Evolutionary conservation across 1,140 invertebrate genomes (phyloP).

Genomic region (Drosophila murphyi): DNA sequence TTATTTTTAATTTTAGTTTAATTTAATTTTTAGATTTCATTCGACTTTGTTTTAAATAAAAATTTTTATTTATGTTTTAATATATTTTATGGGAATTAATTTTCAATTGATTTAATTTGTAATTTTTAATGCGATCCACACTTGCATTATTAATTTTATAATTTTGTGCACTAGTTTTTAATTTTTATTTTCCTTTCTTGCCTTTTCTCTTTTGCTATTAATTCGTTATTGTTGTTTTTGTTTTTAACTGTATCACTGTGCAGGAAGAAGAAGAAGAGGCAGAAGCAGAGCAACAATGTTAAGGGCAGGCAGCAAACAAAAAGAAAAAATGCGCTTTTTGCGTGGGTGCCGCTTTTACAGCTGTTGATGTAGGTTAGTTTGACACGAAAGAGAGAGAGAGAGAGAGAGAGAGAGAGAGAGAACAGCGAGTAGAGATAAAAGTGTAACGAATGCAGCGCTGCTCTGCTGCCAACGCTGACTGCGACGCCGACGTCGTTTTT

Average conservation of each 20-base stretch:
- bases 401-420: constrained; percentile 3
- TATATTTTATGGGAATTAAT: too few species aligned
- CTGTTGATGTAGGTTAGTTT: constrained; percentile 83
- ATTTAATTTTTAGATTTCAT: too few species aligned
- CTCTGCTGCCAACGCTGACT: constrained; percentile 22
- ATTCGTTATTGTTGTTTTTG: neutral
- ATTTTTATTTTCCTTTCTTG: constrained; percentile 10
- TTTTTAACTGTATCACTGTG: constrained; percentile 16
- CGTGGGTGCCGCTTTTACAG: constrained; percentile 63
- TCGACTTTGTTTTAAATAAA: too few species aligned
- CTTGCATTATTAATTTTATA: too few species aligned
- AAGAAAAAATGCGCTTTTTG: constrained; percentile 30
- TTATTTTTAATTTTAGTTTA: too few species aligned
- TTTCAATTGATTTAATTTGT: too few species aligned
- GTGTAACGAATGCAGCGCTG: constrained; percentile 8
- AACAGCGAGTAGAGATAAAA: constrained; percentile 8
- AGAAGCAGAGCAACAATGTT: constrained; percentile 29
- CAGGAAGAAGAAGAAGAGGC: constrained; percentile 20
- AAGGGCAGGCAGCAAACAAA: constrained; percentile 39
- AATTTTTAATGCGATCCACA: too few species aligned
- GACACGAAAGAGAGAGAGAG: constrained; percentile 7
- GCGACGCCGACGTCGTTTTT: constrained; percentile 16
- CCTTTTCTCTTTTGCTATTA: neutral
- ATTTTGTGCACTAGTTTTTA: neutral
- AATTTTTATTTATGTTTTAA: too few species aligned